Percentiles rank a stretch among this genome's conserved stretches.
Evolutionary conservation across 2,113 vertebrate genomes (phyloP).

Genomic region (Scomber colias): DNA sequence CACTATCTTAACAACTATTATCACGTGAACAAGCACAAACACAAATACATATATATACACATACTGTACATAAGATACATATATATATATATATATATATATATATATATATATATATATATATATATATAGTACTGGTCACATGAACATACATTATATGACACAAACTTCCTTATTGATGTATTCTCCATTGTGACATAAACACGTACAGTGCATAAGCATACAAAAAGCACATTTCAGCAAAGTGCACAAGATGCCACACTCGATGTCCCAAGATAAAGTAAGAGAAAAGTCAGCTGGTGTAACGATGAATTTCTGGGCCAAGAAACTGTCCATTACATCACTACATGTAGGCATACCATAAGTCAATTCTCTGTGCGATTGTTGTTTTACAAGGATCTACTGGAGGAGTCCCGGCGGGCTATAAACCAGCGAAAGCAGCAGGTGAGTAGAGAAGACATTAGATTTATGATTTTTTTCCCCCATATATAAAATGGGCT

Average conservation of each 20-base stretch:
- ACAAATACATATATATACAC: too few relatives aligned
- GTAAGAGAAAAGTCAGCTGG: neutral
- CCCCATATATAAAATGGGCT: constrained; percentile 2
- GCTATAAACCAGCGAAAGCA: constrained; percentile 84
- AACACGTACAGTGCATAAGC: too few relatives aligned
- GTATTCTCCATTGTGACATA: too few relatives aligned
- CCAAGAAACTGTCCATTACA: constrained; percentile 31
- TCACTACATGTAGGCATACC: constrained; percentile 11
- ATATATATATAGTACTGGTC: too few relatives aligned
- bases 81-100: too few relatives aligned
- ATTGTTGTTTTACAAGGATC: constrained; percentile 71
- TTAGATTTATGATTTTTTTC: constrained; percentile 33
- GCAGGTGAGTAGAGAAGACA: constrained; percentile 73
- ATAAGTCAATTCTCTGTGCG: constrained; percentile 46
- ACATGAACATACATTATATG: too few relatives aligned
- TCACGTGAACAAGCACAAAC: neutral
- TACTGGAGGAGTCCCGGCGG: constrained; percentile 72
- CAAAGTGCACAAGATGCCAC: neutral
- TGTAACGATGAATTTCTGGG: constrained; percentile 1
- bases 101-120: too few relatives aligned
- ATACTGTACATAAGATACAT: too few relatives aligned
- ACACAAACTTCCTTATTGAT: too few relatives aligned
- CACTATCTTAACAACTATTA: neutral
- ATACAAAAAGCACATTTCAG: too few relatives aligned
- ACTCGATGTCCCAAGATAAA: neutral